phyloP scores from a whole-genome alignment of 1,140 invertebrate species.

The Thrips palmi region DNA sequence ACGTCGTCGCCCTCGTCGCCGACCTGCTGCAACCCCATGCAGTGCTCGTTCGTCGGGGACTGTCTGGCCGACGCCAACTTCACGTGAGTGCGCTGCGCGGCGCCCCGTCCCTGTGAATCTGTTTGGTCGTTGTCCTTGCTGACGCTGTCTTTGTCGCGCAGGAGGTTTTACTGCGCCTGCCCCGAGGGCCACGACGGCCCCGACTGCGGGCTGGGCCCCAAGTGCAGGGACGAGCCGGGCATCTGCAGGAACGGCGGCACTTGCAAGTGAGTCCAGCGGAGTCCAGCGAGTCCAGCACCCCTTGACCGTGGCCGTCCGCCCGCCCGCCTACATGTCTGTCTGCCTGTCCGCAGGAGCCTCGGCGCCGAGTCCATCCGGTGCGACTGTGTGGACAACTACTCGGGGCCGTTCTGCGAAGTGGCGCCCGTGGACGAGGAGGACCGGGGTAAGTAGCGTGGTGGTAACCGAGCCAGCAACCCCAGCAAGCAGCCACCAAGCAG shows the following conservation, averaged over 20 bases:
- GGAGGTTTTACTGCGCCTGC: conserved; percentile 45
- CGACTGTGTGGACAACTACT: too few relatives aligned
- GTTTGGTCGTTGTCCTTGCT: neutral
- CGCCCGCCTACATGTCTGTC: too few relatives aligned
- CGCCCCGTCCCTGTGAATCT: neutral
- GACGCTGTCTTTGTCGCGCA: conserved; percentile 23
- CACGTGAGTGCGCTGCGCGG: conserved; percentile 30
- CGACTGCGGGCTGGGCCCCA: conserved; percentile 49
- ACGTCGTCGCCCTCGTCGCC: neutral
- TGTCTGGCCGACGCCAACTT: conserved; percentile 53
- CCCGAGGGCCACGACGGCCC: conserved; percentile 50
- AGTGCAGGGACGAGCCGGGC: conserved; percentile 37
- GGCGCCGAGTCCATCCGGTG: too few relatives aligned
- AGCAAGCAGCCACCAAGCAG: too few relatives aligned
- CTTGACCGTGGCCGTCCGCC: too few relatives aligned
- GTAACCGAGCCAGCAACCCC: too few relatives aligned
- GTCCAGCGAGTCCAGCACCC: too few relatives aligned
- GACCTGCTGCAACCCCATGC: conserved; percentile 51
- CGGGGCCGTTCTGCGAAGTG: too few relatives aligned
- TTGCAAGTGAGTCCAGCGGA: conserved; percentile 55
- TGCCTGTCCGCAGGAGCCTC: too few relatives aligned
- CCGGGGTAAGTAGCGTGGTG: too few relatives aligned
- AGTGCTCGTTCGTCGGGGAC: conserved; percentile 66
- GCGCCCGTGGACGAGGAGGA: too few relatives aligned
- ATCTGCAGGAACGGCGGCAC: conserved; percentile 55